Evolutionary conservation across 2,888 invertebrate genomes (phyloP).

Genomic region (Dicyrtomina minuta): DNA sequence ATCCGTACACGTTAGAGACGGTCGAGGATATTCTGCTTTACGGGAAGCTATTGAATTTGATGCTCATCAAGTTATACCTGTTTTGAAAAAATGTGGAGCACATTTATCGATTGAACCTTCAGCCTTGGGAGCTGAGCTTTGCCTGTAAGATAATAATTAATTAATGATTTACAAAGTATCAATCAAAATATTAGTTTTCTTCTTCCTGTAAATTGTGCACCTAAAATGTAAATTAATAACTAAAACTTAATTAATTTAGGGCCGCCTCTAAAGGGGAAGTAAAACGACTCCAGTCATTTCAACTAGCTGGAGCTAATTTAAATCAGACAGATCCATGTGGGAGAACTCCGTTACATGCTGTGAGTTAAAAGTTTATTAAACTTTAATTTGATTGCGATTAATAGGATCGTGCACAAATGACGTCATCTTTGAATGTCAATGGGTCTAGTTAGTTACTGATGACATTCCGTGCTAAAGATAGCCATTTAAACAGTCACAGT

Average conservation of each 20-base stretch:
- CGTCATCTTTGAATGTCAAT: neutral
- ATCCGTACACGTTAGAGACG: conserved; percentile 76
- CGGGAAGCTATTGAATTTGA: conserved; percentile 70
- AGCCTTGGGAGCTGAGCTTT: conserved; percentile 68
- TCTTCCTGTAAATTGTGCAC: too few species aligned
- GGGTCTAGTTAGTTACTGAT: too few species aligned
- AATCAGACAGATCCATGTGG: conserved; percentile 65
- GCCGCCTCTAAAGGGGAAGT: conserved; percentile 61
- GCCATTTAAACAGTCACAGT: too few species aligned
- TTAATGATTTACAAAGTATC: conserved; percentile 13
- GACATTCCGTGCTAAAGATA: too few species aligned
- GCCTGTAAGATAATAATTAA: conserved; percentile 57
- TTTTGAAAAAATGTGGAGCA: conserved; percentile 74
- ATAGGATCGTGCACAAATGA: too few species aligned
- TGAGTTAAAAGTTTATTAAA: conserved; percentile 51
- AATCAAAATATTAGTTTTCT: neutral
- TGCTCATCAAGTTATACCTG: conserved; percentile 65
- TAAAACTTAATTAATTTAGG: conserved; percentile 29
- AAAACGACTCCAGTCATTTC: conserved; percentile 64
- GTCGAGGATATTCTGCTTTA: conserved; percentile 70
- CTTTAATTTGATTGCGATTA: too few species aligned
- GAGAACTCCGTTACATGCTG: conserved; percentile 70
- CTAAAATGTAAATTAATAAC: conserved; percentile 1
- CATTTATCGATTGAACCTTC: conserved; percentile 65
- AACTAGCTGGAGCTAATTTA: conserved; percentile 69